These are phyloP conservation scores for Aphidoletes aphidimyza DNA, from an alignment of 2,888 invertebrate genomes.

Conservation along the genomic window DNA sequence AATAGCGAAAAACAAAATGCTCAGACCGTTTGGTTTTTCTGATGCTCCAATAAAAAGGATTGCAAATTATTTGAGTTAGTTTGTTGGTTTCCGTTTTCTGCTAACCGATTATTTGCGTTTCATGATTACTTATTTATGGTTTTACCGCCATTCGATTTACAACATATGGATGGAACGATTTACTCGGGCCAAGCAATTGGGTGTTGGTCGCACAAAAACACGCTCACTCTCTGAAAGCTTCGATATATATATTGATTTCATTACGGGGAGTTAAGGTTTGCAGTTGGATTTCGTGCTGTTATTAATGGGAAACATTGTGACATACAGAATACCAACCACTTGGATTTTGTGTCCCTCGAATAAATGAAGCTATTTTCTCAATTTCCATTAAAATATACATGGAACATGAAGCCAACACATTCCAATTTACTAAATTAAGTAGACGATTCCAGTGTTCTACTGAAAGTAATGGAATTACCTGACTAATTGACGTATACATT, in stretches of 20 bases:
- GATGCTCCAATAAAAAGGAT: constrained; percentile 48
- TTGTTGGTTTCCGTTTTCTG: constrained; percentile 22
- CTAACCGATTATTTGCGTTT: constrained; percentile 26
- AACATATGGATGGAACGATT: neutral
- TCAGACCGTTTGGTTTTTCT: neutral
- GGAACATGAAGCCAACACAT: too few relatives aligned
- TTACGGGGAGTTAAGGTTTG: neutral
- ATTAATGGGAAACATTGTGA: neutral
- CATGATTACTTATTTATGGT: constrained; percentile 52
- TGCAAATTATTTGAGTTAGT: constrained; percentile 43
- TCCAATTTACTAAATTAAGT: too few relatives aligned
- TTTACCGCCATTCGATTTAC: constrained; percentile 4
- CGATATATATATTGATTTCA: constrained; percentile 16
- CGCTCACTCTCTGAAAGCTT: neutral
- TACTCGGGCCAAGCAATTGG: neutral
- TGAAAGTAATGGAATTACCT: neutral
- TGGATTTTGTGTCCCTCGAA: neutral
- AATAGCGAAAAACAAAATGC: neutral
- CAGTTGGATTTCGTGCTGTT: constrained; percentile 4
- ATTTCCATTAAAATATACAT: too few relatives aligned
- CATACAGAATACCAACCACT: neutral
- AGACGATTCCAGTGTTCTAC: neutral
- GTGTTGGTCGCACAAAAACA: neutral
- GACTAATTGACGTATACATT: constrained; percentile 8
- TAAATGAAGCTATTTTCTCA: too few relatives aligned